Base-by-base conservation (phyloP, 2,113 vertebrate genomes). In the Callipepla californica region DNA sequence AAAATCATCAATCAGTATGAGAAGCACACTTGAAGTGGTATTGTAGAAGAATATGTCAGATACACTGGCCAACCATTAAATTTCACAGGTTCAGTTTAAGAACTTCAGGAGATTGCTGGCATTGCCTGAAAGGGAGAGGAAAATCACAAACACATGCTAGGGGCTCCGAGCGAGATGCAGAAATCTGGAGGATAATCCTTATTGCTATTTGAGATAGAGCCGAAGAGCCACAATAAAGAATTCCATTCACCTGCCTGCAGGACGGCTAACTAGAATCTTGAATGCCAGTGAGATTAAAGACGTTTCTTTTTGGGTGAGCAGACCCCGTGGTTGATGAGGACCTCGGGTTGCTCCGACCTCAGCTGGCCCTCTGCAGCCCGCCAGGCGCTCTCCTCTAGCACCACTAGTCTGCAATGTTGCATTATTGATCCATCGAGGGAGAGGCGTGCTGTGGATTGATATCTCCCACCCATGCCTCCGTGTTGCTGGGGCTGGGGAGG, bases 71-170 rank as follows among this genome's bases (percentile, higher is more conserved):
- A 89, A 67, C 81, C 93, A 91, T 85, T 91, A 85, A 83, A 91
- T 93, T 91, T 94, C 91, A 93, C 95, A 92, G 85, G 87, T 95
- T 94, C 65, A 40, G 36, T 63, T 94, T 74, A 85, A 94, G 85
- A 77, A 87, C 91, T 83, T 89, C 85, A 75, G 91, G 85, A 95
- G 82, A 92, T 91, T 94, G 89, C 73, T 96, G 96, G 94, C 93
- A 94, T 68, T 70, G 87, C 89, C 95, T 95, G 81, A 96, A 96
- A 96, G 89, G 76, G 47, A 82, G 87, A 93, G 44, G 93, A 87
- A 92, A 93, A 96, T 95, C 9, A 87, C 13, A 92, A 96, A 66
- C 95, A 96, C 20, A 28, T 96, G 95, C 26, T 38, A 57, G 47
- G 63, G 75, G 84, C 91, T 96, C 76, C 0, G 0, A 91, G 87